Evolutionary conservation across 2,797 vertebrate genomes (phyloP).

Genomic region (Yasuhikotakia modesta): DNA sequence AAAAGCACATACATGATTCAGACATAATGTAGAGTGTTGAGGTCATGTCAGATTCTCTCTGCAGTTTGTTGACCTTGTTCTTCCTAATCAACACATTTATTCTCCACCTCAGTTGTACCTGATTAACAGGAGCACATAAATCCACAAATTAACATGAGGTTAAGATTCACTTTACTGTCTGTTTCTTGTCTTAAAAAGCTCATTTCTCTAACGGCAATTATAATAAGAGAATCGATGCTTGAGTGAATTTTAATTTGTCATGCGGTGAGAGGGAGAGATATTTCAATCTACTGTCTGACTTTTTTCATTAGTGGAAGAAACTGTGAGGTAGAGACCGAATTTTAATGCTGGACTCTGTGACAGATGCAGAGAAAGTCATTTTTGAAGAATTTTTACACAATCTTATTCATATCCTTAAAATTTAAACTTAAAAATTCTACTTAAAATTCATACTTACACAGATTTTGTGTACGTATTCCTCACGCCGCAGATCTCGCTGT

Average conservation of each 20-base stretch:
- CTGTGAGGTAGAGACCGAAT: not conserved
- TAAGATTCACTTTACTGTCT: constrained; percentile 58
- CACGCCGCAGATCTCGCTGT: too few species aligned
- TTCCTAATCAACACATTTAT: constrained; percentile 10
- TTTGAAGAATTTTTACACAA: not conserved
- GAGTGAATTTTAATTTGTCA: constrained; percentile 66
- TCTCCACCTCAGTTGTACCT: constrained; percentile 13
- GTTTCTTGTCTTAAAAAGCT: constrained; percentile 45
- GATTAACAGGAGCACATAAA: constrained; percentile 29
- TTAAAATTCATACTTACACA: too few species aligned
- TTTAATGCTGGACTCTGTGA: constrained; percentile 5
- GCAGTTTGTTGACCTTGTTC: constrained; percentile 20
- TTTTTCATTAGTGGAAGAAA: constrained; percentile 54
- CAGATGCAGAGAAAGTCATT: not conserved
- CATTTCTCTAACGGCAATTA: constrained; percentile 61
- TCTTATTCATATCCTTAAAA: not conserved
- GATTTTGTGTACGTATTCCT: not conserved
- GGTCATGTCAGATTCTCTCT: constrained; percentile 28
- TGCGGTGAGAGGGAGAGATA: constrained; percentile 56
- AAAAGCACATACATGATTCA: not conserved
- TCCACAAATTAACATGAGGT: constrained; percentile 41
- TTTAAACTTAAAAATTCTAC: too few species aligned
- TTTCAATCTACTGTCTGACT: constrained; percentile 59
- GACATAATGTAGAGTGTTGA: not conserved
- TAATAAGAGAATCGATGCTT: constrained; percentile 64